Base-by-base conservation (phyloP, 2,797 vertebrate genomes). In the Pelodytes ibericus region DNA sequence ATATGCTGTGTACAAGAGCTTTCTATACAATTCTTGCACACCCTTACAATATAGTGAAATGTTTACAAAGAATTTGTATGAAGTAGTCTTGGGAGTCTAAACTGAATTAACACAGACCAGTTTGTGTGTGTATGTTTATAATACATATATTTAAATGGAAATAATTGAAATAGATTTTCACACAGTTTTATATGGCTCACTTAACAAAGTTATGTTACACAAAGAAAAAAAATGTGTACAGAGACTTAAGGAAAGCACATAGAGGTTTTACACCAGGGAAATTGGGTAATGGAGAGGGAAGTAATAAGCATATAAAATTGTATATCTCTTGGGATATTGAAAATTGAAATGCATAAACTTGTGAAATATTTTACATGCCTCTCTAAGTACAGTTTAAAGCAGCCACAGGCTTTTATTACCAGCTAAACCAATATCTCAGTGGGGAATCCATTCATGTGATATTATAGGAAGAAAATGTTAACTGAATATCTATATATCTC, bases 351-450 rank as follows among this genome's bases (percentile, higher is more conserved):
- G 62, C 62, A 77, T 77, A 77, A 77, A 77, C 69, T 77, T 72
- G 29, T 77, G 66, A 77, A 72, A 64, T 77, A 77, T 77, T 77
- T 77, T 77, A 76, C 69, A 70, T 77, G 61, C 61, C 39, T 72
- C 69, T 77, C 69, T 77, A 77, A 77, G 75, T 77, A 77, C 75
- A 72, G 75, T 64, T 72, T 77, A 77, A 77, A 66, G 69, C 75
- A 66, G 69, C 75, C 57, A 49, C 20, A 47, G 39, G 39, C 39
- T 77, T 77, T 77, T 77, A 77, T 67, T 62, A 49, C 22, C 49
- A 66, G 59, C 60, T 53, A 72, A 57, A 61, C 39, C 61, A 41
- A 58, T 62, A 61, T 41, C 65, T 77, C 62, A 64, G 25, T 60
- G 53, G 64, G 29, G 56, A 71, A 60, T 53, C 75, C 60, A 3